Base-by-base conservation (phyloP, 2,888 invertebrate genomes). In the Sarcophaga caerulescens region DNA sequence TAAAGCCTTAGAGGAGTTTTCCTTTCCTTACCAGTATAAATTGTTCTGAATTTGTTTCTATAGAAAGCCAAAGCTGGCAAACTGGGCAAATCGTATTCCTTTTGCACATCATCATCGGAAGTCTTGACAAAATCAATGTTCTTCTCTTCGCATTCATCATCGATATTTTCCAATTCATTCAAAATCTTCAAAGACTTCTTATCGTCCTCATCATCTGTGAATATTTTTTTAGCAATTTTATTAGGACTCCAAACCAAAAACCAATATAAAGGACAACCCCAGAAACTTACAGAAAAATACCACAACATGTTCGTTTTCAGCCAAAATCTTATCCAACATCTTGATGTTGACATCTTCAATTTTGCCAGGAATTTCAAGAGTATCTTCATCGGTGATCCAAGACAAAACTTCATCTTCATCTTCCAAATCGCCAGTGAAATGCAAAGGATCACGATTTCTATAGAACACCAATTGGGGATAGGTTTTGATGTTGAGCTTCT, bases 111-210 rank as follows among this genome's bases (percentile, higher is more conserved):
- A 45, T 96, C 96, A 91, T 98, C 98, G 11, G 97, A 98, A 88
- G 97, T 97, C 93, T 98, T 98, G 0, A 98, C 96, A 91, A 98
- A 98, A 92, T 97, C 97, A 88, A 98, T 97, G 89, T 97, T 96
- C 92, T 97, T 96, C 90, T 97, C 97, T 93, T 98, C 98, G 91
- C 98, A 97, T 91, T 98, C 97, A 89, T 98, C 98, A 90, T 98
- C 98, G 89, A 98, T 98, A 90, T 98, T 98, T 92, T 98, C 98
- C 85, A 98, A 92, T 92, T 98, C 98, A 90, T 96, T 96, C 1
- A 98, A 94, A 84, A 98, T 98, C 92, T 97, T 97, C 89, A 97
- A 97, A 35, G 97, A 96, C 91, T 97, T 97, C 91, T 97, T 97
- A 90, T 98, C 98, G 10, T 97, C 97, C 94, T 97, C 98, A 90